Percentiles rank a stretch among this genome's conserved stretches.
Evolutionary conservation across 2,888 invertebrate species (phyloP).

Genomic region (Drosophila paracracens): DNA sequence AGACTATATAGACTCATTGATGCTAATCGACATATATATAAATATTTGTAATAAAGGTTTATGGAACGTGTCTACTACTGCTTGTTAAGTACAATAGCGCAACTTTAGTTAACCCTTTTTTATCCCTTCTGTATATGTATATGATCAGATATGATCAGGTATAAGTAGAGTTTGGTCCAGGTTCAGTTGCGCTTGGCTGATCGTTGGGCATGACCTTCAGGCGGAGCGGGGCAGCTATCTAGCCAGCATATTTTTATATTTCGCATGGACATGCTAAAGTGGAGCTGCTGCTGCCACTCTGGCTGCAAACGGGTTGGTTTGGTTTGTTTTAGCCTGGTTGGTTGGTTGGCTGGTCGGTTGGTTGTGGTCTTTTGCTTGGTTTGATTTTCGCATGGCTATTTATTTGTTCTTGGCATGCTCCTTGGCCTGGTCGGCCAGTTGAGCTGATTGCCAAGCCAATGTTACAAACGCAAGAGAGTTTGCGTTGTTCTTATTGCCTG

Average conservation of each 20-base stretch:
- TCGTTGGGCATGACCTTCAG: conserved; percentile 58
- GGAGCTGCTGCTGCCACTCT: conserved; percentile 21
- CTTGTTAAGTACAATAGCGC: neutral
- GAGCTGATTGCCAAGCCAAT: conserved; percentile 42
- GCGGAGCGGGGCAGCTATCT: neutral
- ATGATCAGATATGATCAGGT: neutral
- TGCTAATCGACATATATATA: neutral
- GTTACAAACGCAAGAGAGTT: conserved; percentile 30
- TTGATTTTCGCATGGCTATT: conserved; percentile 57
- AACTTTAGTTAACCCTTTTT: neutral
- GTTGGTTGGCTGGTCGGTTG: conserved; percentile 28
- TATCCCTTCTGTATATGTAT: neutral
- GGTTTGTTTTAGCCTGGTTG: conserved; percentile 30
- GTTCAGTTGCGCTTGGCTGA: conserved; percentile 44
- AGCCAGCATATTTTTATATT: conserved; percentile 11
- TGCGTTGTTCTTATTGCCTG: conserved; percentile 79
- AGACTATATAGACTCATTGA: neutral
- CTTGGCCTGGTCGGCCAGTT: conserved; percentile 39
- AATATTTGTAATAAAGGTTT: neutral
- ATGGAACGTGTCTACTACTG: neutral
- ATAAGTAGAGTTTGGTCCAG: conserved; percentile 6
- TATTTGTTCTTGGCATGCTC: conserved; percentile 66
- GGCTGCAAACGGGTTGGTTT: conserved; percentile 52
- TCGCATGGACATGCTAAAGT: conserved; percentile 32
- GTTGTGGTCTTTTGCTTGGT: conserved; percentile 43